Evolutionary conservation across 2,113 vertebrate species (phyloP).

Genomic region (Pimephales promelas): DNA sequence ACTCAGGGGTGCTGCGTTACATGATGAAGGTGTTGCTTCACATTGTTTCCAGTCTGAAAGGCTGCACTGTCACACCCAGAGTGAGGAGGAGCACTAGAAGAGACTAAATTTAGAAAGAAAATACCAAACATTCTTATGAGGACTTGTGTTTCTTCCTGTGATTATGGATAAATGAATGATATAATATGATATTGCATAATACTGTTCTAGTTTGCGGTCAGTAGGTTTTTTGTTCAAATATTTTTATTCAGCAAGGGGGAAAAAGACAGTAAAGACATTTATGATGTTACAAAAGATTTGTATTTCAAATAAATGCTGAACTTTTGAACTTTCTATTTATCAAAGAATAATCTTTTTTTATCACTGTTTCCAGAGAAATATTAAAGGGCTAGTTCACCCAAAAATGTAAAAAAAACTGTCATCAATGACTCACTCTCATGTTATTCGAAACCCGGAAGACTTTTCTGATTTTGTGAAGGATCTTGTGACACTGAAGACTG

Average conservation of each 20-base stretch:
- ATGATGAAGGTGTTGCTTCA: conserved; percentile 52
- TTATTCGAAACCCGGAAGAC: too few species aligned
- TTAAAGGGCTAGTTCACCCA: too few species aligned
- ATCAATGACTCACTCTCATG: too few species aligned
- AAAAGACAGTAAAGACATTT: too few species aligned
- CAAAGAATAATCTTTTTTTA: too few species aligned
- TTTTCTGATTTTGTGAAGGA: too few species aligned
- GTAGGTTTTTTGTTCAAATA: not conserved
- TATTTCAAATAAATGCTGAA: too few species aligned
- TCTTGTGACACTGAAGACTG: too few species aligned
- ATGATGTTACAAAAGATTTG: too few species aligned
- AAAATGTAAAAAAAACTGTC: too few species aligned
- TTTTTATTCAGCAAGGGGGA: not conserved
- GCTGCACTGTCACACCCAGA: conserved; percentile 68
- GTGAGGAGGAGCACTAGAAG: conserved; percentile 68
- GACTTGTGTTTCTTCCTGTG: conserved; percentile 50
- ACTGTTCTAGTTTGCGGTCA: conserved; percentile 1
- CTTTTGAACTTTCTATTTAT: too few species aligned
- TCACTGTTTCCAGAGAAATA: too few species aligned
- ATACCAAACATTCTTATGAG: conserved; percentile 73
- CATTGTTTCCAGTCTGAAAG: conserved; percentile 78
- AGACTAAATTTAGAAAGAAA: conserved; percentile 76
- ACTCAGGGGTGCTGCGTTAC: conserved; percentile 64
- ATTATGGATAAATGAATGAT: conserved; percentile 33
- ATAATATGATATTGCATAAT: conserved; percentile 29